Evolutionary conservation across 2,888 invertebrate genomes (phyloP).

Genomic region (Elmis aenea): DNA sequence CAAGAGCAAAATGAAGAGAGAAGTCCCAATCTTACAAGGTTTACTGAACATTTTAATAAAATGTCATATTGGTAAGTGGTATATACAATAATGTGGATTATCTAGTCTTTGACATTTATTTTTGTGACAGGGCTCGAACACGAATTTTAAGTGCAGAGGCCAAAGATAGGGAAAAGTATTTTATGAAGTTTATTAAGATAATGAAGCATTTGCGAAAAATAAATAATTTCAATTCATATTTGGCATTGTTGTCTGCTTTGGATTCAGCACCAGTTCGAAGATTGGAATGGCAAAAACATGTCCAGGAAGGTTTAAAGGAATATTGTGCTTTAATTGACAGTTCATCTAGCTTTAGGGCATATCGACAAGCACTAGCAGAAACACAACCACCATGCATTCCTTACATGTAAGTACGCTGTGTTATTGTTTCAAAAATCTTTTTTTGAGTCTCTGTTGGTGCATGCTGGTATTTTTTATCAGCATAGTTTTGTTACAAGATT

Average conservation of each 20-base stretch:
- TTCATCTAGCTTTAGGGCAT: slow-evolving; percentile 96
- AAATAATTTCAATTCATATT: slow-evolving; percentile 97
- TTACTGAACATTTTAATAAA: slow-evolving; percentile 99
- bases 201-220: slow-evolving; percentile 97
- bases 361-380: slow-evolving; percentile 88
- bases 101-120: neutral
- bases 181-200: slow-evolving; percentile 93
- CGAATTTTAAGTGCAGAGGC: slow-evolving; percentile 89
- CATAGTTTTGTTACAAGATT: too few species aligned
- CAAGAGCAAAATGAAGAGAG: slow-evolving; percentile 95
- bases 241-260: slow-evolving; percentile 92
- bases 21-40: slow-evolving; percentile 92
- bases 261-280: slow-evolving; percentile 92
- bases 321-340: slow-evolving; percentile 96
- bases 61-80: slow-evolving; percentile 87
- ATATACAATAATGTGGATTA: slow-evolving; percentile 1
- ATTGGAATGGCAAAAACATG: slow-evolving; percentile 90
- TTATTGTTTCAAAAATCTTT: too few species aligned
- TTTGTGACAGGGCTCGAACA: slow-evolving; percentile 89
- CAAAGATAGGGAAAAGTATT: slow-evolving; percentile 92
- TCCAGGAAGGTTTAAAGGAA: slow-evolving; percentile 87
- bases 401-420: slow-evolving; percentile 78
- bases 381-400: slow-evolving; percentile 98
- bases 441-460: too few species aligned
- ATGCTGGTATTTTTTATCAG: too few species aligned